phyloP scores from a whole-genome alignment of 2,888 invertebrate species.

The Drosophila dives region DNA sequence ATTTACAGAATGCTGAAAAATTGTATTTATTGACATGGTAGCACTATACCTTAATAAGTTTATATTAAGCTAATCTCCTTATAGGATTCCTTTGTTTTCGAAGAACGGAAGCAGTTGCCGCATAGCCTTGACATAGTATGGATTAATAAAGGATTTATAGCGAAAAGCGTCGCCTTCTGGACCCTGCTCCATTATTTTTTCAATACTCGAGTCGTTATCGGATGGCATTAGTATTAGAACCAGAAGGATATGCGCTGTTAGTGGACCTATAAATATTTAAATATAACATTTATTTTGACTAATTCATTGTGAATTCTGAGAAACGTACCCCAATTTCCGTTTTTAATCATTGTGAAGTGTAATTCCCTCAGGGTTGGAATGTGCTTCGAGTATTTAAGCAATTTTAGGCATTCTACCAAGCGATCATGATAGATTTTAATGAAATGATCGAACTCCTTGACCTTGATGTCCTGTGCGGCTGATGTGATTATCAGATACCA shows the following conservation, averaged over 20 bases:
- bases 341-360: slow-evolving; percentile 70
- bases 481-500: slow-evolving; percentile 78
- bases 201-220: slow-evolving; percentile 72
- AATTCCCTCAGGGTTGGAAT: slow-evolving; percentile 76
- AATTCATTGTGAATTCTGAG: accelerated
- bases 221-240: slow-evolving; percentile 67
- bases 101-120: slow-evolving; percentile 77
- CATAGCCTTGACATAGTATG: slow-evolving; percentile 75
- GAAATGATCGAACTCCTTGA: slow-evolving; percentile 79
- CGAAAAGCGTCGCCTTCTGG: slow-evolving; percentile 63
- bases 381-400: slow-evolving; percentile 71
- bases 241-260: slow-evolving; percentile 59
- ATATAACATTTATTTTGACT: background rate
- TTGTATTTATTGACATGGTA: slow-evolving; percentile 8
- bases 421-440: slow-evolving; percentile 77
- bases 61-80: background rate
- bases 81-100: slow-evolving; percentile 72
- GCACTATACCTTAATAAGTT: background rate
- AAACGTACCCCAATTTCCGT: slow-evolving; percentile 75
- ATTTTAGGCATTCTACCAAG: slow-evolving; percentile 69
- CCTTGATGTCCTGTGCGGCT: slow-evolving; percentile 65
- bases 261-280: slow-evolving; percentile 51
- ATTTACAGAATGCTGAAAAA: background rate
- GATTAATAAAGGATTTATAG: slow-evolving; percentile 62
- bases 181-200: slow-evolving; percentile 60